Conservation (phyloP, 2,113 vertebrate species). For the Heterocephalus glaber region DNA sequence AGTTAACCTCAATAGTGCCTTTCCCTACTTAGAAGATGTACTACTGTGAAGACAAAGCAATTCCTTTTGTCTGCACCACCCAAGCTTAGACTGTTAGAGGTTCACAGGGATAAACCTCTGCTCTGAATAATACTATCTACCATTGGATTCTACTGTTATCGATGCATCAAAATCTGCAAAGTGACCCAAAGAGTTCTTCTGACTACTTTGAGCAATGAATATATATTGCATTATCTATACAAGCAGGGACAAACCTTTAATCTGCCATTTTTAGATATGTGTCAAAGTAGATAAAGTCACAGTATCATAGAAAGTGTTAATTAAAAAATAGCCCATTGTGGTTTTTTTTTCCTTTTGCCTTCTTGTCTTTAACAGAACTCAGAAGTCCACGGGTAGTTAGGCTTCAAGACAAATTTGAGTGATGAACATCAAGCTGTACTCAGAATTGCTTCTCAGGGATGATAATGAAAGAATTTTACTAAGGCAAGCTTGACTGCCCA, state of each 20-base stretch:
- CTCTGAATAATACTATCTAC: background rate
- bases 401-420: constrained; percentile 60
- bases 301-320: constrained; percentile 33
- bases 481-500: constrained; percentile 29
- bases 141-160: no score
- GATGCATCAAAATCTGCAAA: background rate
- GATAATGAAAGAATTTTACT: constrained; percentile 66
- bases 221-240: background rate
- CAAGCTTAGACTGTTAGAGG: accelerated
- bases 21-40: background rate
- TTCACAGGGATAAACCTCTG: background rate
- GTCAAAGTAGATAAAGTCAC: background rate
- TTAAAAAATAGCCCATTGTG: background rate
- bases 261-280: background rate
- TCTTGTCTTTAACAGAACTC: background rate
- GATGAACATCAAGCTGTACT: constrained; percentile 25
- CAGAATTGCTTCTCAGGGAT: constrained; percentile 52
- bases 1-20: background rate
- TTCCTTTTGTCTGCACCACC: background rate
- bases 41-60: background rate
- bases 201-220: background rate
- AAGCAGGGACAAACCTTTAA: background rate
- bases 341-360: background rate
- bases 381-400: constrained; percentile 21
- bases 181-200: background rate